These are phyloP conservation scores for Phymatocera aterrima DNA, from an alignment of 2,888 invertebrate genomes.

Conservation along the genomic window DNA sequence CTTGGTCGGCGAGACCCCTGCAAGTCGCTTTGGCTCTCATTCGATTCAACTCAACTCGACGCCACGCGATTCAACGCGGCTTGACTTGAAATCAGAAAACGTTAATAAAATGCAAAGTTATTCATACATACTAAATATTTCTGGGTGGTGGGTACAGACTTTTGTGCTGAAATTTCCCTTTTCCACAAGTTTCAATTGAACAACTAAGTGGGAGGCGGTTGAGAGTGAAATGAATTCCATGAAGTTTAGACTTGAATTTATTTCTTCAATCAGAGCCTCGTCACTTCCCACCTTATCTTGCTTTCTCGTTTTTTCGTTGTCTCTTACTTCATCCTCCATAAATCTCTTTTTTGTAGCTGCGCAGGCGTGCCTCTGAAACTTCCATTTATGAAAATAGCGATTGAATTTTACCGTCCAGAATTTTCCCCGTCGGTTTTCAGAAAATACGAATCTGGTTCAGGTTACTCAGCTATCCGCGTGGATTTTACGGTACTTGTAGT, in stretches of 20 bases:
- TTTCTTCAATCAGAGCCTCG: constrained; percentile 26
- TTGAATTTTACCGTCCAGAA: constrained; percentile 27
- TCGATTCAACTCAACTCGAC: background rate
- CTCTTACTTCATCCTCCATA: background rate
- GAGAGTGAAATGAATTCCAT: constrained; percentile 37
- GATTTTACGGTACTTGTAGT: background rate
- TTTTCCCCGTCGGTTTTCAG: constrained; percentile 2
- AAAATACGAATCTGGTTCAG: background rate
- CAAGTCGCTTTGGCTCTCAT: background rate
- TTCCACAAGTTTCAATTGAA: constrained; percentile 27
- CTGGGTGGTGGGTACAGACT: constrained; percentile 26
- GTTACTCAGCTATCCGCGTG: background rate
- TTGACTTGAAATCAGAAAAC: constrained; percentile 43
- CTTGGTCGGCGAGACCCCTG: constrained; percentile 17
- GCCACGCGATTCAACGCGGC: background rate
- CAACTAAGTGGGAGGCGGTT: constrained; percentile 39
- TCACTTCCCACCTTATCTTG: constrained; percentile 30
- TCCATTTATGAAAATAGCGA: constrained; percentile 24
- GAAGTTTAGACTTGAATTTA: constrained; percentile 31
- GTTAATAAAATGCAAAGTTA: constrained; percentile 58
- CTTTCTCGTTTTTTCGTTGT: background rate
- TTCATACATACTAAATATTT: constrained; percentile 57
- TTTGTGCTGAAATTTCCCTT: constrained; percentile 2
- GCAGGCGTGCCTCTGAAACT: background rate
- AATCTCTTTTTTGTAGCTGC: constrained; percentile 31